These are phyloP conservation scores for Prietella phreatophila DNA, from an alignment of 2,113 vertebrate genomes.

Conservation along the genomic window DNA sequence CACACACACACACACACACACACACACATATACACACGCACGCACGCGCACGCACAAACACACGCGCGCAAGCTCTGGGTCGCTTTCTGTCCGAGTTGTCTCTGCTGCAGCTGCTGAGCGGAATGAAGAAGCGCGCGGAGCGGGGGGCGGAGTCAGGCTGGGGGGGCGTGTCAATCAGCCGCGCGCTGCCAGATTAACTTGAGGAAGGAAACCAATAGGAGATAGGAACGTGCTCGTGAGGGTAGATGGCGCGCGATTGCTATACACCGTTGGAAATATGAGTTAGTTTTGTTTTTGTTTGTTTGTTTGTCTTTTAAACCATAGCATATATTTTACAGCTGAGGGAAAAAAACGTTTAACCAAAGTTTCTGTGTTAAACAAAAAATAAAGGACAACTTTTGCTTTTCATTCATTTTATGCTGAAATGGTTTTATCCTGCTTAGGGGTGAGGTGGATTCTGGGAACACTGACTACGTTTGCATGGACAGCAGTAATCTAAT, in stretches of 20 bases:
- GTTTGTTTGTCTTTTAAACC: neutral
- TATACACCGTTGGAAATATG: neutral
- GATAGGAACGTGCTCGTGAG: neutral
- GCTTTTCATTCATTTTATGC: neutral
- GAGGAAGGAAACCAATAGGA: conserved; percentile 49
- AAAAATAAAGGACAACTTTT: neutral
- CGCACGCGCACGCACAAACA: neutral
- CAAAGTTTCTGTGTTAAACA: neutral
- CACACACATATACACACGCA: neutral
- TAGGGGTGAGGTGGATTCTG: neutral
- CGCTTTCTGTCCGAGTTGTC: conserved; percentile 61
- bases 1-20: neutral
- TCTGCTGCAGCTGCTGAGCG: conserved; percentile 40
- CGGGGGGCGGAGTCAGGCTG: conserved; percentile 63
- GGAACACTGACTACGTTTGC: neutral
- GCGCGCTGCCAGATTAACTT: conserved; percentile 44
- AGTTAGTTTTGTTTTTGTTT: neutral
- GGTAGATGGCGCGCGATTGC: neutral
- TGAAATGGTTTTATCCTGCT: neutral
- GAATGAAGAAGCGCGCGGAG: conserved; percentile 48
- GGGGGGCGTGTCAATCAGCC: conserved; percentile 69
- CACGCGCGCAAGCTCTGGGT: neutral
- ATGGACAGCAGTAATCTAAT: too few species aligned
- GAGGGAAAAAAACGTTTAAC: neutral
- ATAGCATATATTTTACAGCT: too few species aligned